Base-by-base conservation (phyloP, 2,888 invertebrate genomes). In the Hypomecis atomaria region DNA sequence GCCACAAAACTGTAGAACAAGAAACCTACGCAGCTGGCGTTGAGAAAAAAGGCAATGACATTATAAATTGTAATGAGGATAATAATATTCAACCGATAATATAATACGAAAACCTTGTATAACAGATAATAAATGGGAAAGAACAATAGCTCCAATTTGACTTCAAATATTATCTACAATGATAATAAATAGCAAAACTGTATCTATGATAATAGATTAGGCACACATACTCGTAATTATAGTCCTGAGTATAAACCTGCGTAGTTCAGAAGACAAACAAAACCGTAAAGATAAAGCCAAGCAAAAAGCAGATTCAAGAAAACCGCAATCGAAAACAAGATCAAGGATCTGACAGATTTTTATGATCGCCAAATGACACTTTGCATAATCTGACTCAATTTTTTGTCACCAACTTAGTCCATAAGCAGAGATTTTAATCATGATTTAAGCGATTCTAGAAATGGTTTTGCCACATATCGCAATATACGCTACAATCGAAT, bases 391-490 rank as follows among this genome's bases (percentile, higher is more conserved):
- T 67, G 58, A 65, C 61, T 59, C 36, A 62, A 50, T 48, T 61
- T 60, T 58, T 59, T 67, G 59, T 65, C 56, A 63, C 58, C 57
- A 43, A 60, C 43, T 50, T 34, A 62, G 10, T 34, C 44, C 45
- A 5, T 42, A 40, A 59, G 44, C 62, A 61, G 59, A 52, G 45
- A 68, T 62, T 57, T 37, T 52, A 65, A 60, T 50, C 59, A 62
- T 45, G 52, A 45, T 62, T 56, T 48, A 62, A 59, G 49, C 56
- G 13, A 60, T 67, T 66, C 67, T 64, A n/a, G 49, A 63, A 67
- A 64, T 54, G 59, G 50, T 61, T 55, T 53, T 42, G 61, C 62
- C 45, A 57, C 59, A 52, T 36, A 49, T 33, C 11, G 45, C 56
- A 61, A 64, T 63, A 58, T 54, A 40, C 53, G 54, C 57, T 48